Percentiles rank a stretch among this genome's conserved stretches.
phyloP scores from a whole-genome alignment of 2,888 invertebrate species.

The Zaprionus bogoriensis region DNA sequence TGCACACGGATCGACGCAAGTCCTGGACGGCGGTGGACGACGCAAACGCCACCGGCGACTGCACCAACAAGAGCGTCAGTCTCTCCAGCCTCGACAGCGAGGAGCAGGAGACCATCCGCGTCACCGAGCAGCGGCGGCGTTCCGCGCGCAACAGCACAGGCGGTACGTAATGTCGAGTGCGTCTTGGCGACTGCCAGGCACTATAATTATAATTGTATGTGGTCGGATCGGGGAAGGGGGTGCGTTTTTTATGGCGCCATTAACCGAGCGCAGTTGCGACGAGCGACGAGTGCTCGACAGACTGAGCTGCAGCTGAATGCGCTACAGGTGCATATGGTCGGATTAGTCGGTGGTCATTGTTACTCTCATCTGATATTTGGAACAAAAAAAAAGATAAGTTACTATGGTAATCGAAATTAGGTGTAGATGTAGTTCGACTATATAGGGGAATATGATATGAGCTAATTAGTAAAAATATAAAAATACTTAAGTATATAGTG shows the following conservation, averaged over 20 bases:
- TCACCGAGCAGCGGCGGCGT: slow-evolving; percentile 84
- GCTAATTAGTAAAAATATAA: too few species aligned
- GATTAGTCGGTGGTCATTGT: too few species aligned
- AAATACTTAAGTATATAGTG: too few species aligned
- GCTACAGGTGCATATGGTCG: not conserved
- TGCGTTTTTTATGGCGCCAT: slow-evolving; percentile 30
- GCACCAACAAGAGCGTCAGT: slow-evolving; percentile 86
- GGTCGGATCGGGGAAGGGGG: slow-evolving; percentile 18
- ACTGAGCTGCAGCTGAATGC: slow-evolving; percentile 6
- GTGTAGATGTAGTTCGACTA: too few species aligned
- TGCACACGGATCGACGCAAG: slow-evolving; percentile 85
- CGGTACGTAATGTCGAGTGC: slow-evolving; percentile 67
- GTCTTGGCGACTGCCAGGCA: not conserved
- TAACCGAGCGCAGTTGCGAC: slow-evolving; percentile 22
- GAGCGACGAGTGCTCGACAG: slow-evolving; percentile 8
- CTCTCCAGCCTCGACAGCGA: slow-evolving; percentile 93
- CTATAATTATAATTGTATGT: slow-evolving; percentile 11
- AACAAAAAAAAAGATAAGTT: too few species aligned
- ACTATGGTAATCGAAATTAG: too few species aligned
- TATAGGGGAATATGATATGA: too few species aligned
- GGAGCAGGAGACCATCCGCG: slow-evolving; percentile 87
- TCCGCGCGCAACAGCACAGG: slow-evolving; percentile 84
- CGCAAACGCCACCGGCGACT: slow-evolving; percentile 84
- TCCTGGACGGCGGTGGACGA: slow-evolving; percentile 95
- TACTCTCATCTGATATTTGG: too few species aligned